Base-by-base conservation (phyloP, 2,888 invertebrate genomes). In the Aporophyla nigra region DNA sequence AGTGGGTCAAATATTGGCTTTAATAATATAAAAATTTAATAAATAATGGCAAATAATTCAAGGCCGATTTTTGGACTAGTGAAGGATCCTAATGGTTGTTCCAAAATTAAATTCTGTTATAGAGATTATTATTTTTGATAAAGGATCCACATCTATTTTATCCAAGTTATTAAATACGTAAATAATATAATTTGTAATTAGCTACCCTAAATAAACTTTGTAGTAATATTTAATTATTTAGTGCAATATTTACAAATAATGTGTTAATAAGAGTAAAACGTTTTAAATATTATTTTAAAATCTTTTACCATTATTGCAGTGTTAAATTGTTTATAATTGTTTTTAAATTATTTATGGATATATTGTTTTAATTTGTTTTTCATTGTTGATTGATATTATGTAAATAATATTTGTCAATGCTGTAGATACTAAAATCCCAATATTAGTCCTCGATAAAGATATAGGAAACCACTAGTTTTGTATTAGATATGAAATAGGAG, bases 351-450 rank as follows among this genome's bases (percentile, higher is more conserved):
- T 43, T 43, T 14, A 51, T n/a, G 21, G 33, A 46, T 16, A 27
- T 16, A 16, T 27, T 33, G 12, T 71, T 70, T 49, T 0, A 46
- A 21, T 49, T 19, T n/a, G n/a, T n/a, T n/a, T n/a, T n/a, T n/a
- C n/a, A 49, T 14, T 49, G 24, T 78, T 46, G 7, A 51, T 51
- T 58, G 0, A 10, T 68, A n/a, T 12, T 58, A 46, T 24, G 24
- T 73, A 63, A 43, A 71, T 53, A 63, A 72, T 40, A 27, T 78
- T 65, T 80, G 53, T 24, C 46, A 80, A 59, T 78, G 46, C 58
- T 63, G 27, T 69, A 71, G 51, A 56, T 46, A 73, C 14, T 58
- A 59, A 27, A 59, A 53, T 53, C n/a, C 43, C 16, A 82, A 81
- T 62, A 51, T 49, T 74, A 65, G 14, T 24, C 6, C 43, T 81